phyloP scores from a whole-genome alignment of 1,140 invertebrate species.

The Aphidius gifuensis region DNA sequence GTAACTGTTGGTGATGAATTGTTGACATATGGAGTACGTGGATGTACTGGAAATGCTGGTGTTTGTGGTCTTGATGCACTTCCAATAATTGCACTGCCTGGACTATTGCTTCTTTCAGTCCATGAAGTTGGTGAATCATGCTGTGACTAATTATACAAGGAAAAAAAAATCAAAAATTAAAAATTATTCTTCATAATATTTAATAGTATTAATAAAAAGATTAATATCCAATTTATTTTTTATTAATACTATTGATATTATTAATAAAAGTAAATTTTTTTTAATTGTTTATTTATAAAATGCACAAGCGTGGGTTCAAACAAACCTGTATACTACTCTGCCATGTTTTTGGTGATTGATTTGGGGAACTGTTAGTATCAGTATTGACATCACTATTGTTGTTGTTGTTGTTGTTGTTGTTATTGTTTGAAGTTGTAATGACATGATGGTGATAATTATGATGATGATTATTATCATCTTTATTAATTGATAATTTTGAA shows the following conservation, averaged over 20 bases:
- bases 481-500: slow-evolving; percentile 38
- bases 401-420: slow-evolving; percentile 31
- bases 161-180: slow-evolving; percentile 2
- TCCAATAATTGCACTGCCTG: slow-evolving; percentile 52
- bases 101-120: slow-evolving; percentile 60
- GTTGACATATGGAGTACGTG: slow-evolving; percentile 79
- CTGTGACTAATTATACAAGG: slow-evolving; percentile 53
- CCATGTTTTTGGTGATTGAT: slow-evolving; percentile 54
- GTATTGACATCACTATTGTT: slow-evolving; percentile 25
- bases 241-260: too few species aligned
- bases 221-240: not conserved
- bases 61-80: slow-evolving; percentile 71
- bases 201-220: not conserved
- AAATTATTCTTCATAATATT: slow-evolving; percentile 10
- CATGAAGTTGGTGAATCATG: slow-evolving; percentile 64
- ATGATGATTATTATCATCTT: slow-evolving; percentile 33
- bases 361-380: slow-evolving; percentile 48
- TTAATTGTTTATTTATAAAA: slow-evolving; percentile 15
- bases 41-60: slow-evolving; percentile 85
- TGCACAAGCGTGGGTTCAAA: slow-evolving; percentile 41
- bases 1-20: slow-evolving; percentile 61
- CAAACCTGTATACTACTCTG: slow-evolving; percentile 52
- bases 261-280: too few species aligned
- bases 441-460: slow-evolving; percentile 22
- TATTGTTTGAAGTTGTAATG: slow-evolving; percentile 27